Base-by-base conservation (phyloP, 2,797 vertebrate species). In the Phrynocephalus vlangalii region DNA sequence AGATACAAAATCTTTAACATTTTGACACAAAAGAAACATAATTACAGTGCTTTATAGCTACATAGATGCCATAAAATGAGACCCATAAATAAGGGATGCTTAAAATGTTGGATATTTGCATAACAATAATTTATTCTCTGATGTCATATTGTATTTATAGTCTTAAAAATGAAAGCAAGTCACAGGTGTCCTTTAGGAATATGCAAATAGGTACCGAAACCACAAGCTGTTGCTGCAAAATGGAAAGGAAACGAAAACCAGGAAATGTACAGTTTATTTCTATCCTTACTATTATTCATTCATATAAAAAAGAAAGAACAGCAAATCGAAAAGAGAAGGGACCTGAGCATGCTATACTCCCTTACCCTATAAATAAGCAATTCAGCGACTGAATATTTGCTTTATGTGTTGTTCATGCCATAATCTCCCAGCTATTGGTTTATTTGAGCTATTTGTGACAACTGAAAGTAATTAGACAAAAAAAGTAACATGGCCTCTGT, bases 401-500 rank as follows among this genome's bases (percentile, higher is more conserved):
- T 18, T 86, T 26, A 75, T 28, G 50, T 67, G 26, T 30, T 85
- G 68, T 48, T 86, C 52, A 44, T 75, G 11, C 18, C 33, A 79
- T 30, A 71, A 33, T 70, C 15, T 82, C 82, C n/a, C 70, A 85
- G 87, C 18, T 38, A 68, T 3, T 79, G 76, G 67, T 70, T 82
- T 85, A 73, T 70, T 70, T 82, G 50, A 70, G 56, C 79, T 82
- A 48, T 82, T 81, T 77, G 63, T 85, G 79, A 81, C 73, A 85
- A 82, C 28, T 77, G 71, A 82, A 86, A 82, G 66, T 86, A 86
- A 86, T 85, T 89, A 70, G 79, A 78, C 63, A 89, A 89, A 82
- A 89, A 76, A 88, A 81, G 83, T 81, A 85, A 56, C 70, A 68
- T 66, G 60, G 44, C 60, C 85, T 81, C 87, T 66, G 48, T 68